phyloP scores from a whole-genome alignment of 2,888 invertebrate genomes.

The Cryptocephalus primarius region DNA sequence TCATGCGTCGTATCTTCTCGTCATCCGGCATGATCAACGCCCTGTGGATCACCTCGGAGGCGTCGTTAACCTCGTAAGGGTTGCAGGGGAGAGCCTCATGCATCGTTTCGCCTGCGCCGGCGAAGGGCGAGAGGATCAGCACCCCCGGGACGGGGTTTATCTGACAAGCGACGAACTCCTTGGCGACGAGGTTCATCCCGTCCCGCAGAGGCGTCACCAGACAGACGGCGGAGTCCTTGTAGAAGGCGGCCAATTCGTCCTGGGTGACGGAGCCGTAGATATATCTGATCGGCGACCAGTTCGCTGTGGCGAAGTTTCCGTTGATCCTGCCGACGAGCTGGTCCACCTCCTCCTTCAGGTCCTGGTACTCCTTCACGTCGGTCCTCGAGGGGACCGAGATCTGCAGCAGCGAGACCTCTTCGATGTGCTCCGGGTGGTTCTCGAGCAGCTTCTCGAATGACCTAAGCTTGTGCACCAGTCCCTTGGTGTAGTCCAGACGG shows the following conservation, averaged over 20 bases:
- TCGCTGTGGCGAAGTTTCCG: conserved; percentile 79
- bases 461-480: conserved; percentile 65
- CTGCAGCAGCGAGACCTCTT: conserved; percentile 73
- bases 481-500: conserved; percentile 9
- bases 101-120: conserved; percentile 90
- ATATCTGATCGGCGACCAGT: conserved; percentile 82
- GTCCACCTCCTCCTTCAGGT: conserved; percentile 83
- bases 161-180: conserved; percentile 88
- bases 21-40: conserved; percentile 86
- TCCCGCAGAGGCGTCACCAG: conserved; percentile 79
- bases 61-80: conserved; percentile 79
- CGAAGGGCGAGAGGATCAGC: conserved; percentile 80
- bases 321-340: conserved; percentile 81
- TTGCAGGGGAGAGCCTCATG: conserved; percentile 84
- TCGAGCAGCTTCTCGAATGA: conserved; percentile 74
- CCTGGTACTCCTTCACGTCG: conserved; percentile 83
- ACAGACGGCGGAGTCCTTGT: conserved; percentile 77
- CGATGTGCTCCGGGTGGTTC: conserved; percentile 76
- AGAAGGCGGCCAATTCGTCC: conserved; percentile 76
- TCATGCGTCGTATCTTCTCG: conserved; percentile 77
- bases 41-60: conserved; percentile 78
- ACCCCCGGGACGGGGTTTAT: conserved; percentile 77
- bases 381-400: conserved; percentile 83
- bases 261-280: conserved; percentile 83
- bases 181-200: conserved; percentile 87